Evolutionary conservation across 2,888 invertebrate genomes (phyloP).

Genomic region (Drosophila percnosoma): DNA sequence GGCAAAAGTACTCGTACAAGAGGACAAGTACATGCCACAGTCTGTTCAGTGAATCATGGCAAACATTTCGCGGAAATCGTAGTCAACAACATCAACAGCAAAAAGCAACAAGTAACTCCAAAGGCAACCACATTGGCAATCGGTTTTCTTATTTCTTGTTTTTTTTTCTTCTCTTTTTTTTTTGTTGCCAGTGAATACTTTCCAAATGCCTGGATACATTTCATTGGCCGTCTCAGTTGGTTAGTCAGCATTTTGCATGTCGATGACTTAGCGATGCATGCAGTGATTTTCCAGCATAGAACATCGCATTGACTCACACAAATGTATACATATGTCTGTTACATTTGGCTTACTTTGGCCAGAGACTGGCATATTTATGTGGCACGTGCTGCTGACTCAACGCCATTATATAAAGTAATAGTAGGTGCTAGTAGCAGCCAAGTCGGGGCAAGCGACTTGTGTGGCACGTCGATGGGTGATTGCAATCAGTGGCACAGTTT

Average conservation of each 20-base stretch:
- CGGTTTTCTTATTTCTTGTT: constrained; percentile 9
- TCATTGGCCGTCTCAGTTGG: constrained; percentile 66
- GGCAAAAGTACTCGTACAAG: constrained; percentile 36
- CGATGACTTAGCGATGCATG: constrained; percentile 52
- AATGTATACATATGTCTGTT: constrained; percentile 6
- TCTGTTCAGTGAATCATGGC: constrained; percentile 72
- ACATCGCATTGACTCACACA: constrained; percentile 33
- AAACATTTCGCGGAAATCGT: constrained; percentile 74
- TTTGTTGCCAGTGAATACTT: constrained; percentile 44
- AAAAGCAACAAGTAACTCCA: constrained; percentile 14
- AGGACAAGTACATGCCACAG: constrained; percentile 47
- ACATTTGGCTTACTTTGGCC: constrained; percentile 24
- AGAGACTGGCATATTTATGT: constrained; percentile 16
- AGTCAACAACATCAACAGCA: constrained; percentile 31
- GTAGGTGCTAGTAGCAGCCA: not conserved
- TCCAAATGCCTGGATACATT: constrained; percentile 67
- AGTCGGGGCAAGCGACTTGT: constrained; percentile 53
- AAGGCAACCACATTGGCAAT: constrained; percentile 50
- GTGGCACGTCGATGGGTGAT: constrained; percentile 58
- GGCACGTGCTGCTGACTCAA: constrained; percentile 45
- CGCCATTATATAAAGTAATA: constrained; percentile 22
- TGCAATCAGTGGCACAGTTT: constrained; percentile 73
- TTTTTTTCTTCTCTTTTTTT: not conserved
- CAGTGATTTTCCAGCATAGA: constrained; percentile 41
- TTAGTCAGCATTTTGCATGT: constrained; percentile 68